Conservation (phyloP, 2,888 invertebrate genomes). For the Harmothoe impar region DNA sequence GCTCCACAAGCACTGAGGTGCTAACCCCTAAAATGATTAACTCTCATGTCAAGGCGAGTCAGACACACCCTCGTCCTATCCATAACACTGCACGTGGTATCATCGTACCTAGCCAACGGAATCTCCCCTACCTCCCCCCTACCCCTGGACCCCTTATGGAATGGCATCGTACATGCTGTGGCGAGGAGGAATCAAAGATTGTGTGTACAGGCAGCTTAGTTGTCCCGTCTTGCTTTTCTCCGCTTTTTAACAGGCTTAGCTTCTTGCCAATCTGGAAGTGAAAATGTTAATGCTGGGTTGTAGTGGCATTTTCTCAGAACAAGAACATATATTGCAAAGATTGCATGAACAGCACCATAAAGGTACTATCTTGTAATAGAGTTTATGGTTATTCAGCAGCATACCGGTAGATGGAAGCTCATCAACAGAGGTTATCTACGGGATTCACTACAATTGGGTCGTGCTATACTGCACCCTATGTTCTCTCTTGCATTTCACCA, state of each 20-base stretch:
- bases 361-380: no score
- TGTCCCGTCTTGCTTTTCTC: constrained; percentile 59
- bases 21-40: neutral
- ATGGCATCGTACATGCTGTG: constrained; percentile 59
- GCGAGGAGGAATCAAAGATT: constrained; percentile 40
- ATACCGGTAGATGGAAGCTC: no score
- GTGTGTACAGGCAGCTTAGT: constrained; percentile 37
- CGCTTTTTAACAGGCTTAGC: constrained; percentile 58
- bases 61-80: neutral
- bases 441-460: no score
- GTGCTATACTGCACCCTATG: no score
- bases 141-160: constrained; percentile 1
- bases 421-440: no score
- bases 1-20: neutral
- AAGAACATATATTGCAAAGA: neutral
- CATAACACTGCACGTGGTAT: neutral
- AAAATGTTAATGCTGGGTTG: neutral
- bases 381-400: no score
- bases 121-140: neutral
- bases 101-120: neutral
- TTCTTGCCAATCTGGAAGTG: constrained; percentile 56
- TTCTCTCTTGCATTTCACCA: no score
- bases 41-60: neutral
- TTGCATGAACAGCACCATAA: no score
- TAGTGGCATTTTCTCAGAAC: neutral